Conservation (phyloP, 2,888 invertebrate species). For the Entomobrya proxima region DNA sequence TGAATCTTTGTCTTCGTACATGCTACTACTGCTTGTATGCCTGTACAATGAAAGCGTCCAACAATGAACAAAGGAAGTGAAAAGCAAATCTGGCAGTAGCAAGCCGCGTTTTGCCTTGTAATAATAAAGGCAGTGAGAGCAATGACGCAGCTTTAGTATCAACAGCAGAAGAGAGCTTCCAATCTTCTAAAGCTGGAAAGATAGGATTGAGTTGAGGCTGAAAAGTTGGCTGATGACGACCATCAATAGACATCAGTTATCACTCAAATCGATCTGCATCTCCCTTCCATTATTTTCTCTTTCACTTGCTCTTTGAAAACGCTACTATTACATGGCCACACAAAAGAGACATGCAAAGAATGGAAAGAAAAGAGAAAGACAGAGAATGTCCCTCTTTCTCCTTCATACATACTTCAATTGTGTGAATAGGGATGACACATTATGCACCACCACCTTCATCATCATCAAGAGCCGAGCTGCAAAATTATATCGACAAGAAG, state of each 20-base stretch:
- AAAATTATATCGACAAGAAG: conserved; percentile 50
- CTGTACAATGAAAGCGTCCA: conserved; percentile 60
- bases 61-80: conserved; percentile 67
- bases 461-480: background rate
- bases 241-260: conserved; percentile 69
- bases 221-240: conserved; percentile 68
- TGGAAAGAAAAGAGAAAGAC: conserved; percentile 55
- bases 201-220: conserved; percentile 67
- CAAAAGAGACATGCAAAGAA: conserved; percentile 60
- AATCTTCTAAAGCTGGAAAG: conserved; percentile 65
- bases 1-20: conserved; percentile 61
- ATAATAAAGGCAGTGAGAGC: conserved; percentile 17
- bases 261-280: conserved; percentile 67
- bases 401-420: conserved; percentile 48
- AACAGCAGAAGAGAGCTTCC: conserved; percentile 48
- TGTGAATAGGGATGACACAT: conserved; percentile 62
- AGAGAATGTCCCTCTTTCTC: conserved; percentile 52
- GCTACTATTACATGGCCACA: conserved; percentile 62
- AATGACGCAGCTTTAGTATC: conserved; percentile 48
- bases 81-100: conserved; percentile 59
- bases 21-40: conserved; percentile 15
- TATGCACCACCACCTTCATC: conserved; percentile 47
- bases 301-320: conserved; percentile 62
- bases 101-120: conserved; percentile 17
- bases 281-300: conserved; percentile 66